Evolutionary conservation across 1,140 invertebrate genomes (phyloP).

Genomic region (Bombus consobrinus): DNA sequence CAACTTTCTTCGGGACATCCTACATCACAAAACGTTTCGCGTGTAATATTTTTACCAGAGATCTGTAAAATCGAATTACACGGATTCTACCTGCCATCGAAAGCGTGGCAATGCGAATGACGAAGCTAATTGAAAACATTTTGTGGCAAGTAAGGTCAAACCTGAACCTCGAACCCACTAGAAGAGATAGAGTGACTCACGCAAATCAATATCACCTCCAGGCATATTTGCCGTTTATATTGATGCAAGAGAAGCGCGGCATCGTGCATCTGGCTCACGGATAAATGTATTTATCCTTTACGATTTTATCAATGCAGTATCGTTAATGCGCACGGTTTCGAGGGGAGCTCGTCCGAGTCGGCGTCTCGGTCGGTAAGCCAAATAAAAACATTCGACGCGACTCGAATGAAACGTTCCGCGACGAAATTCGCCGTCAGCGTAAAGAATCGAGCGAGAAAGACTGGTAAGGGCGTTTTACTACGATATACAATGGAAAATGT

Average conservation of each 20-base stretch:
- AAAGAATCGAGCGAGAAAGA: not conserved
- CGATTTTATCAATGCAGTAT: constrained; percentile 7
- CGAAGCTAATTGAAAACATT: constrained; percentile 47
- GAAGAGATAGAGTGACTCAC: constrained; percentile 69
- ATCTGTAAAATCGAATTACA: no score
- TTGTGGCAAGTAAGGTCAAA: constrained; percentile 64
- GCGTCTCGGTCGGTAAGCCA: not conserved
- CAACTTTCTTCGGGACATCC: not conserved
- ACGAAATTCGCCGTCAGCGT: not conserved
- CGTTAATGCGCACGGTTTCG: not conserved
- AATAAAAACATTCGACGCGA: not conserved
- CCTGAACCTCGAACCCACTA: constrained; percentile 57
- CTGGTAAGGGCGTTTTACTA: not conserved
- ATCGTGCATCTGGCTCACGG: constrained; percentile 4
- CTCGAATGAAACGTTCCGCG: not conserved
- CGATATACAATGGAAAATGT: not conserved
- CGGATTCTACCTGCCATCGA: not conserved
- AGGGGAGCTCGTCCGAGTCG: not conserved
- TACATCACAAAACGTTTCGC: no score
- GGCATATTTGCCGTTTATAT: constrained; percentile 49
- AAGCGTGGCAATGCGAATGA: not conserved
- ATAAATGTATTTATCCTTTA: constrained; percentile 19
- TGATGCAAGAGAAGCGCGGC: constrained; percentile 14
- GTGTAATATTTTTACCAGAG: not conserved
- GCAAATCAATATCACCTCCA: constrained; percentile 73